Percentiles rank a stretch among this genome's conserved stretches.
phyloP scores from a whole-genome alignment of 1,140 invertebrate species.

The Leptopilina clavipes region DNA sequence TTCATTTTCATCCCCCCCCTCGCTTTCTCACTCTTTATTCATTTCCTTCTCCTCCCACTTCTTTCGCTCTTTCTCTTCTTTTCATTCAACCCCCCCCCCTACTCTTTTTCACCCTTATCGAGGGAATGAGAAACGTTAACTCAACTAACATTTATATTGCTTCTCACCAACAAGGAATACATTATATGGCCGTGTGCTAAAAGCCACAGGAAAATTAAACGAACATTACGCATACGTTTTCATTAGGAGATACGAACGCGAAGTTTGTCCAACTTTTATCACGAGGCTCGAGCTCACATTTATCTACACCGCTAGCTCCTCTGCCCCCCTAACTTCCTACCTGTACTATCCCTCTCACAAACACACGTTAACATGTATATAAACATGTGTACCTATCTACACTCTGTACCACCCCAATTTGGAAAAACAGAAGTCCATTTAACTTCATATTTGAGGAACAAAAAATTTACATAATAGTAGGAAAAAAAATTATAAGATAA shows the following conservation, averaged over 20 bases:
- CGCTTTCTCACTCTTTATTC: too few relatives aligned
- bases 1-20: constrained; percentile 30
- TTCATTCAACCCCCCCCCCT: neutral
- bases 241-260: constrained; percentile 26
- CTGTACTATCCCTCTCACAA: neutral
- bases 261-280: constrained; percentile 34
- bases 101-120: neutral
- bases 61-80: constrained; percentile 3
- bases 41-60: neutral
- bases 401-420: too few relatives aligned
- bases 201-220: constrained; percentile 30
- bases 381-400: too few relatives aligned
- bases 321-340: neutral
- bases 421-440: too few relatives aligned
- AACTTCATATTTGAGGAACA: too few relatives aligned
- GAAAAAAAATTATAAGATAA: too few relatives aligned
- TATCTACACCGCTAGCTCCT: neutral
- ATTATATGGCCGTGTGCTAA: neutral
- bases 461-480: too few relatives aligned
- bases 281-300: constrained; percentile 8
- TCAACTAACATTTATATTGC: constrained; percentile 32
- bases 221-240: constrained; percentile 32
- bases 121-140: constrained; percentile 23
- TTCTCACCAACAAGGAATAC: constrained; percentile 25
- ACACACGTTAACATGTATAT: neutral